Base-by-base conservation (phyloP, 2,888 invertebrate genomes). In the Athetis lepigone region DNA sequence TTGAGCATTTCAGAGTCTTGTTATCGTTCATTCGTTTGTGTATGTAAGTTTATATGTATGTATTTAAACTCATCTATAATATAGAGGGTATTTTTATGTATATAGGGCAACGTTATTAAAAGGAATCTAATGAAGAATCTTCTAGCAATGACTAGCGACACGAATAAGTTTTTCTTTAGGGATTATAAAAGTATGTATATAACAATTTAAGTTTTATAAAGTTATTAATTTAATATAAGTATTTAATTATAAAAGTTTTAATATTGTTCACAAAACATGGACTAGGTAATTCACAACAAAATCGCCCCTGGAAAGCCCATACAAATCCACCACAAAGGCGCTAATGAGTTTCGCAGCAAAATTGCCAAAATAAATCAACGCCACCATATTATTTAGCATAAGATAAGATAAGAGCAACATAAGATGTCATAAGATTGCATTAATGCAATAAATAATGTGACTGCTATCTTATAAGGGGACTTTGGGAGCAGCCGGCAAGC, bases 381-480 rank as follows among this genome's bases (percentile, higher is more conserved):
- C 21, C 29, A 51, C 50, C 50, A 64, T 61, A 68, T 61, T 75
- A 33, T 33, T 33, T 33, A 13, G 8, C 33, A 33, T 69, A 58
- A 49, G 56, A 71, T 61, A 43, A 75, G 66, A 77, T 75, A 69
- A 77, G 46, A 45, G 25, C 16, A 16, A 75, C 51, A 60, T 77
- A 64, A 66, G 64, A 72, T 70, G 66, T 47, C 51, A 27, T 70
- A 66, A 70, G 75, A 75, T 77, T 77, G 75, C 78, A 77, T 72
- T 63, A 77, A 65, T 75, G 69, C 72, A 70, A 63, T 77, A 75
- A 78, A 75, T 77, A 75, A 75, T 67, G 57, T 52, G 63, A 46
- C 55, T 50, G 61, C 57, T 64, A 47, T 65, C 61, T 65, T 4
- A 47, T 60, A 21, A 23, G 33, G 42, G 52, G 59, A 70, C 55